phyloP scores from a whole-genome alignment of 2,888 invertebrate genomes.

The Pyrochroa serraticornis region DNA sequence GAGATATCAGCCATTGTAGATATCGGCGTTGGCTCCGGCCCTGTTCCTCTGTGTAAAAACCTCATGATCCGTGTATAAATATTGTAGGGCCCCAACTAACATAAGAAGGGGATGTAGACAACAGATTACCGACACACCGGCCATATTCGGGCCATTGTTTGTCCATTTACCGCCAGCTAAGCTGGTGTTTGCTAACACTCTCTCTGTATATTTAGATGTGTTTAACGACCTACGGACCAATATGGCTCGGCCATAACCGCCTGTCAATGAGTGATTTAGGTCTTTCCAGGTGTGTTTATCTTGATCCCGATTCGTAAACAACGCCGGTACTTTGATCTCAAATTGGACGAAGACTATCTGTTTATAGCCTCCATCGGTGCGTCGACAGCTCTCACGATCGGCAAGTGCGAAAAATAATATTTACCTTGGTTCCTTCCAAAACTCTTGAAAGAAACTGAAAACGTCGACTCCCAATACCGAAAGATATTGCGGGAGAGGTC shows the following conservation, averaged over 20 bases:
- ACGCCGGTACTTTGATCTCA: constrained; percentile 51
- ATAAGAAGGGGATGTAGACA: constrained; percentile 55
- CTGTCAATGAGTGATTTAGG: constrained; percentile 56
- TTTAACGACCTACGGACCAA: constrained; percentile 30
- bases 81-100: constrained; percentile 54
- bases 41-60: constrained; percentile 26
- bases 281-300: constrained; percentile 57
- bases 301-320: constrained; percentile 52
- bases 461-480: constrained; percentile 14
- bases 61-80: constrained; percentile 52
- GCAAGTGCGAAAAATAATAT: constrained; percentile 56
- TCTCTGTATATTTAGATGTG: constrained; percentile 46
- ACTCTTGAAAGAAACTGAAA: neutral
- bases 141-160: constrained; percentile 52
- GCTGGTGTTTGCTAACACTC: constrained; percentile 56
- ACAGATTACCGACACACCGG: constrained; percentile 55
- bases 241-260: constrained; percentile 37
- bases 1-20: too few relatives aligned
- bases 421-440: constrained; percentile 27
- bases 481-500: too few relatives aligned
- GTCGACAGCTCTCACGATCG: constrained; percentile 37
- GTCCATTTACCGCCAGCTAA: constrained; percentile 59
- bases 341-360: constrained; percentile 39
- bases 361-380: constrained; percentile 33
- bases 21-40: too few relatives aligned